These are phyloP conservation scores for Plebejus melissa DNA, from an alignment of 2,888 invertebrate species.

Conservation along the genomic window DNA sequence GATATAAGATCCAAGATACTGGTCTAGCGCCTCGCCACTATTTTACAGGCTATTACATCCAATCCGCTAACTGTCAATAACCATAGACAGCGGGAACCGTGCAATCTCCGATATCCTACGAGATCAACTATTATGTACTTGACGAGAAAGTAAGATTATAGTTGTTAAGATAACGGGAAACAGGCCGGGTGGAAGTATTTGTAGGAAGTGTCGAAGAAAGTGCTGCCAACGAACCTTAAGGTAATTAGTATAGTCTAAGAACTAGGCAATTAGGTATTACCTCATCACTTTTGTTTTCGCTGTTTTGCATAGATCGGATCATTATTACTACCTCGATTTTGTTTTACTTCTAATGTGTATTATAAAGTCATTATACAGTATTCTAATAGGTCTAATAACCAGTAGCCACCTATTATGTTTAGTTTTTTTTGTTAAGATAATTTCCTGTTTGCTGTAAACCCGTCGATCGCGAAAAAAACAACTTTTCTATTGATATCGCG, in stretches of 20 bases:
- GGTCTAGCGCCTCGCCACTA: background rate
- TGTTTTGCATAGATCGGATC: background rate
- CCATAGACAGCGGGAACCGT: background rate
- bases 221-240: background rate
- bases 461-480: too few species aligned
- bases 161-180: background rate
- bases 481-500: too few species aligned
- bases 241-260: background rate
- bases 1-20: background rate
- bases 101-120: conserved; percentile 1
- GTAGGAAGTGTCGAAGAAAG: conserved; percentile 1
- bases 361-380: conserved; percentile 3
- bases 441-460: too few species aligned
- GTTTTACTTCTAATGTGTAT: background rate
- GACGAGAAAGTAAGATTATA: conserved; percentile 18
- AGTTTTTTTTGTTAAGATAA: too few species aligned
- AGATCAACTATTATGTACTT: conserved; percentile 8
- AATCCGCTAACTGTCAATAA: background rate
- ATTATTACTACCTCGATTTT: background rate
- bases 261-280: background rate
- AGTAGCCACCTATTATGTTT: background rate
- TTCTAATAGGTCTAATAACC: background rate
- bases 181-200: background rate
- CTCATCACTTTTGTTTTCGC: background rate
- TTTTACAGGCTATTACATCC: background rate